Conservation (phyloP, 2,888 invertebrate genomes). For the Apamea sordens region DNA sequence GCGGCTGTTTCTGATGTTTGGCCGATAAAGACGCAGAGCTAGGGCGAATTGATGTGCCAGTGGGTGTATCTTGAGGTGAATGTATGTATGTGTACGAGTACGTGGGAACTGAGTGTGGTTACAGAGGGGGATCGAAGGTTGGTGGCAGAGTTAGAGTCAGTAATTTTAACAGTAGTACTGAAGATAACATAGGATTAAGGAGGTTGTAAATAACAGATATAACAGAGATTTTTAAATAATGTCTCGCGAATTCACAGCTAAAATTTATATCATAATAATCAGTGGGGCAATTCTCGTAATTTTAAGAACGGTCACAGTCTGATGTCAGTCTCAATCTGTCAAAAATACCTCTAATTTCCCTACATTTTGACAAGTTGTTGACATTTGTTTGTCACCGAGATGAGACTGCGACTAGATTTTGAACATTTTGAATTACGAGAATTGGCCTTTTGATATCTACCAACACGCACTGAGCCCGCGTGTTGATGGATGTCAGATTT, state of each 20-base stretch:
- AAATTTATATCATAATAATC: not conserved
- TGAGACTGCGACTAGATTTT: too few relatives aligned
- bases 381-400: too few relatives aligned
- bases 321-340: too few relatives aligned
- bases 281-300: too few relatives aligned
- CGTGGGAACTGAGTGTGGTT: slow-evolving; percentile 59
- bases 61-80: slow-evolving; percentile 59
- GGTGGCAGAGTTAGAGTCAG: not conserved
- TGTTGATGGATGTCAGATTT: too few relatives aligned
- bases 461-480: not conserved
- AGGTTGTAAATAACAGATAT: not conserved
- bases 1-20: slow-evolving; percentile 63
- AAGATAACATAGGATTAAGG: not conserved
- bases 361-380: too few relatives aligned
- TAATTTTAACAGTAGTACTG: not conserved
- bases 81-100: slow-evolving; percentile 41
- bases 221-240: not conserved
- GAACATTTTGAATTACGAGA: too few relatives aligned
- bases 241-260: too few relatives aligned
- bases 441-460: not conserved
- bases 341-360: too few relatives aligned
- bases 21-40: slow-evolving; percentile 63
- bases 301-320: too few relatives aligned
- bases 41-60: slow-evolving; percentile 60
- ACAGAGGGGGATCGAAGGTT: slow-evolving; percentile 4